These are phyloP conservation scores for Rhabdomys pumilio DNA, from an alignment of 2,797 vertebrate genomes.

Conservation along the genomic window DNA sequence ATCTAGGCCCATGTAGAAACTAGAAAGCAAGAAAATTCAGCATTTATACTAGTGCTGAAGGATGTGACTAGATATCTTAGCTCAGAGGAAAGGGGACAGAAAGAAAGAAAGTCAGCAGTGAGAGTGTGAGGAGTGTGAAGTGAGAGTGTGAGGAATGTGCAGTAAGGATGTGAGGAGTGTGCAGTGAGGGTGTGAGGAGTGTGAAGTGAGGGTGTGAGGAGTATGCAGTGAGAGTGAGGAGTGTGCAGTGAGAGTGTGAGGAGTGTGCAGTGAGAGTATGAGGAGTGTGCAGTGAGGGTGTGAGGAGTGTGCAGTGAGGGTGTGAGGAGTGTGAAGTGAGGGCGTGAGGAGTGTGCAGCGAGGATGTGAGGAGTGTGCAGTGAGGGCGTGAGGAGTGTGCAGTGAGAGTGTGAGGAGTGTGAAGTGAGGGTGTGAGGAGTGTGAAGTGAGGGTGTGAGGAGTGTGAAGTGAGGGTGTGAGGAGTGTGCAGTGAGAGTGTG, in stretches of 20 bases:
- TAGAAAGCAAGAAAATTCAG: not conserved
- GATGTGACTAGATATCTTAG: not conserved
- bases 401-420: no score
- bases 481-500: no score
- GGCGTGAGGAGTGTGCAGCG: not conserved
- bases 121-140: not conserved
- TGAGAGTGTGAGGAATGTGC: no score
- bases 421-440: not conserved
- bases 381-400: no score
- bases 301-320: no score
- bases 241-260: not conserved
- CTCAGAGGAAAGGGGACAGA: conserved; percentile 13
- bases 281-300: no score
- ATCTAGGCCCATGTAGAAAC: not conserved
- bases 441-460: no score
- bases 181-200: not conserved
- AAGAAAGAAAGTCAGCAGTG: not conserved
- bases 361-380: no score
- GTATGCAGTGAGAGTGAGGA: not conserved
- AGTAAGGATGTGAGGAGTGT: not conserved
- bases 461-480: no score
- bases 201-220: not conserved
- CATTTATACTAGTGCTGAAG: not conserved
- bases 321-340: no score
- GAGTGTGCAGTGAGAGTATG: not conserved